Evolutionary conservation across 1,140 invertebrate species (phyloP).

Genomic region (Stratiolaelaps scimitus): DNA sequence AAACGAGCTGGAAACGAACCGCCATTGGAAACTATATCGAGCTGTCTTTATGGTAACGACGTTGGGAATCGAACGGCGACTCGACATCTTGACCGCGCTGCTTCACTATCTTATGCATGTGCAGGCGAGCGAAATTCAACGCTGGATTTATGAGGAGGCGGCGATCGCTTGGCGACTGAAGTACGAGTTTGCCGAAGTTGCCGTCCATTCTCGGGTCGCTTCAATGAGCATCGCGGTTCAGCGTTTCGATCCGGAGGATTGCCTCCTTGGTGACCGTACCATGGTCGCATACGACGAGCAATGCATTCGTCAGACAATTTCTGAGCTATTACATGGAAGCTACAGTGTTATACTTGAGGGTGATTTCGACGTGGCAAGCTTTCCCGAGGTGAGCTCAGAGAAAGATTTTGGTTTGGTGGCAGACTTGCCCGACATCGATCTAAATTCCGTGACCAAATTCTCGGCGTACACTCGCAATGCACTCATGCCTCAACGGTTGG

Average conservation of each 20-base stretch:
- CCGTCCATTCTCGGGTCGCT: not conserved
- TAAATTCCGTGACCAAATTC: not conserved
- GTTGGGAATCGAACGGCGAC: not conserved
- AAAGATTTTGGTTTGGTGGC: not conserved
- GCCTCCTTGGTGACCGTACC: not conserved
- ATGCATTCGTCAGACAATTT: not conserved
- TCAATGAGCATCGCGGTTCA: not conserved
- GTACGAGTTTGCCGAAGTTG: not conserved
- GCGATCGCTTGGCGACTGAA: not conserved
- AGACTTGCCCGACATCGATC: not conserved
- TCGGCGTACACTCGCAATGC: not conserved
- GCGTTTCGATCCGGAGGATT: constrained; percentile 1
- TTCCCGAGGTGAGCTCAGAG: not conserved
- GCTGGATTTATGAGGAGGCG: constrained; percentile 13
- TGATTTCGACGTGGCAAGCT: not conserved
- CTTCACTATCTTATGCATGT: not conserved
- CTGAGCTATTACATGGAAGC: not conserved
- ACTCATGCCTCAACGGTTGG: not conserved
- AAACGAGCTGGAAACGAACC: not conserved
- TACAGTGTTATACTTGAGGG: constrained; percentile 1
- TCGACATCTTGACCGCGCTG: not conserved
- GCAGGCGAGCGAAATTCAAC: not conserved
- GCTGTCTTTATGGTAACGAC: constrained; percentile 19
- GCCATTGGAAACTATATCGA: constrained; percentile 1
- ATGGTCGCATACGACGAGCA: constrained; percentile 10